Percentiles rank a stretch among this genome's conserved stretches.
Conservation (phyloP, 1,140 invertebrate genomes). For the Neelides sp. region DNA sequence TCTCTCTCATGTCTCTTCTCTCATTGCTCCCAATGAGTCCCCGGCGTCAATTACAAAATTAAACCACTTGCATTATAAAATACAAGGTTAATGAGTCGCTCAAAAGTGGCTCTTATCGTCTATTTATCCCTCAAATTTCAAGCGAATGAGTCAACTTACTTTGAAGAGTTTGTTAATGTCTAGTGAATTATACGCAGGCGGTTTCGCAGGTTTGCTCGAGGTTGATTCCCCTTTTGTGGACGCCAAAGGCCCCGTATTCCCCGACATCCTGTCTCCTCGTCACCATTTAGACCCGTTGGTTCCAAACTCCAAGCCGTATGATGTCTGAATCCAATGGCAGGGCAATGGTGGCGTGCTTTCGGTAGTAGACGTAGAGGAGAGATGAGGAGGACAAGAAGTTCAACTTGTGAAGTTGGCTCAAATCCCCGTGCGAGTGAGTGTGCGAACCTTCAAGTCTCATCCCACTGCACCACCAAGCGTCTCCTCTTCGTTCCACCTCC, state of each 20-base stretch:
- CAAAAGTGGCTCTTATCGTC: background rate
- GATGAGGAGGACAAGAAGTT: background rate
- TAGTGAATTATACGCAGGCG: constrained; percentile 27
- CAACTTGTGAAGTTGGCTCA: too few species aligned
- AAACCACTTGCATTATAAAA: too few species aligned
- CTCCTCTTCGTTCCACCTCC: too few species aligned
- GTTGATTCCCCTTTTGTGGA: constrained; percentile 29
- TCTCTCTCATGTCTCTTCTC: background rate
- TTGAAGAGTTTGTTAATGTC: constrained; percentile 31
- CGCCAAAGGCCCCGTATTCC: constrained; percentile 23
- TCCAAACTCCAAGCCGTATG: too few species aligned
- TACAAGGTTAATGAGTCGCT: too few species aligned
- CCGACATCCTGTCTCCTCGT: constrained; percentile 31
- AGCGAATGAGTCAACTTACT: constrained; percentile 6
- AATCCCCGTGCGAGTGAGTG: too few species aligned
- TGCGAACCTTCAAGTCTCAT: too few species aligned
- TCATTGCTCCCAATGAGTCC: too few species aligned
- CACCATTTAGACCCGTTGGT: constrained; percentile 24
- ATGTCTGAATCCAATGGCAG: too few species aligned
- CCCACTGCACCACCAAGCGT: too few species aligned
- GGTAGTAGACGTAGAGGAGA: background rate
- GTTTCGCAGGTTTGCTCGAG: constrained; percentile 21
- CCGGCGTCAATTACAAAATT: too few species aligned
- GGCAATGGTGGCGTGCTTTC: background rate
- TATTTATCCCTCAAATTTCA: background rate